Percentiles rank a stretch among this genome's conserved stretches.
Evolutionary conservation across 2,888 invertebrate species (phyloP).

Genomic region (Troides helena): DNA sequence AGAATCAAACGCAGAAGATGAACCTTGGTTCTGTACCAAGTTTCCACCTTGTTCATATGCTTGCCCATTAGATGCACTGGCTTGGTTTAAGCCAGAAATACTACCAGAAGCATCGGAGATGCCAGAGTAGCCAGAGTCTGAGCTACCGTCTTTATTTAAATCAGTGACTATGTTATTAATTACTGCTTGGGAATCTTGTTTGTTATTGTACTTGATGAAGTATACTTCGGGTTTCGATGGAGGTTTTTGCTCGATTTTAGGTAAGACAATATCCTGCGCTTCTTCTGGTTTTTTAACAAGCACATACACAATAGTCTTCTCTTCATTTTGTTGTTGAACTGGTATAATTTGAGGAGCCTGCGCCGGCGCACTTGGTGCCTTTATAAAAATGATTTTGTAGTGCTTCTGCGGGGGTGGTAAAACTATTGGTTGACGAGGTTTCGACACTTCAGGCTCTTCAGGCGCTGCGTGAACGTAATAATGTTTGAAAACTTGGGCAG

Average conservation of each 20-base stretch:
- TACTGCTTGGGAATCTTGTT: constrained; percentile 72
- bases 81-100: constrained; percentile 7
- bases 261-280: constrained; percentile 82
- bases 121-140: constrained; percentile 29
- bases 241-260: constrained; percentile 84
- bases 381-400: constrained; percentile 90
- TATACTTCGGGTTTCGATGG: constrained; percentile 88
- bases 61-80: background rate
- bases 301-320: constrained; percentile 88
- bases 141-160: constrained; percentile 51
- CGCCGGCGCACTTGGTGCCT: constrained; percentile 84
- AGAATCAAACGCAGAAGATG: constrained; percentile 9
- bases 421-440: constrained; percentile 78
- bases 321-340: constrained; percentile 84
- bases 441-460: constrained; percentile 75
- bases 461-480: constrained; percentile 74
- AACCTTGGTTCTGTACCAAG: constrained; percentile 8
- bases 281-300: constrained; percentile 88
- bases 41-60: constrained; percentile 5
- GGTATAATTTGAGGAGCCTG: constrained; percentile 84
- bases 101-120: background rate
- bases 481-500: constrained; percentile 84
- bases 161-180: constrained; percentile 71
- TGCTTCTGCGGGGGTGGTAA: constrained; percentile 85
- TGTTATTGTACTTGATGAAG: constrained; percentile 88